phyloP scores from a whole-genome alignment of 2,888 invertebrate species.

The Hypsopygia costalis region DNA sequence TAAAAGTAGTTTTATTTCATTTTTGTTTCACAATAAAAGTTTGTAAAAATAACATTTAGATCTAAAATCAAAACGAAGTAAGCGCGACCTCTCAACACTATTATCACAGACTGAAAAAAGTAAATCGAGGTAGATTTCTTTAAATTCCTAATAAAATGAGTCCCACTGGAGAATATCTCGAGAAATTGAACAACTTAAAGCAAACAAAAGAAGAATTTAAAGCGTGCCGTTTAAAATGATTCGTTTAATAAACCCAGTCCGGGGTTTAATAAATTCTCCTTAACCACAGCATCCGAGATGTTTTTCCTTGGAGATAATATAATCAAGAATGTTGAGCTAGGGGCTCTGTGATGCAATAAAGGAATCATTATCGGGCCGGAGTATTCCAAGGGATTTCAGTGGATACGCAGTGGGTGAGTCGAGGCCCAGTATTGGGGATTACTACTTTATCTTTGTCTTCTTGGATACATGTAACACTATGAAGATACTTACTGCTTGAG shows the following conservation, averaged over 20 bases:
- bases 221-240: constrained; percentile 28
- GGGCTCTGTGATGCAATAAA: constrained; percentile 31
- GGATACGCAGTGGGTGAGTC: constrained; percentile 24
- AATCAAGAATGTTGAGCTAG: constrained; percentile 37
- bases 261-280: constrained; percentile 35
- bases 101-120: constrained; percentile 7
- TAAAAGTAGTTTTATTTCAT: too few relatives aligned
- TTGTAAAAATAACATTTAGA: too few relatives aligned
- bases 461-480: constrained; percentile 11
- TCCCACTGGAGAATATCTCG: constrained; percentile 16
- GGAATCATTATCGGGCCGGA: constrained; percentile 39
- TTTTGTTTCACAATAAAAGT: too few relatives aligned
- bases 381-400: constrained; percentile 31
- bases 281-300: constrained; percentile 32
- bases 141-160: constrained; percentile 9
- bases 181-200: constrained; percentile 28
- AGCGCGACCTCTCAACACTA: background rate
- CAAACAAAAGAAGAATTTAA: constrained; percentile 29
- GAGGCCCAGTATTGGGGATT: constrained; percentile 19
- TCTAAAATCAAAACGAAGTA: too few relatives aligned
- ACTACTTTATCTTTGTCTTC: constrained; percentile 12
- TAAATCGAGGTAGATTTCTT: constrained; percentile 11
- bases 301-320: constrained; percentile 35
- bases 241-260: constrained; percentile 37
- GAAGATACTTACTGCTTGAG: constrained; percentile 5